These are phyloP conservation scores for Drosophila subpulchrella DNA, from an alignment of 1,140 invertebrate species.

Conservation along the genomic window DNA sequence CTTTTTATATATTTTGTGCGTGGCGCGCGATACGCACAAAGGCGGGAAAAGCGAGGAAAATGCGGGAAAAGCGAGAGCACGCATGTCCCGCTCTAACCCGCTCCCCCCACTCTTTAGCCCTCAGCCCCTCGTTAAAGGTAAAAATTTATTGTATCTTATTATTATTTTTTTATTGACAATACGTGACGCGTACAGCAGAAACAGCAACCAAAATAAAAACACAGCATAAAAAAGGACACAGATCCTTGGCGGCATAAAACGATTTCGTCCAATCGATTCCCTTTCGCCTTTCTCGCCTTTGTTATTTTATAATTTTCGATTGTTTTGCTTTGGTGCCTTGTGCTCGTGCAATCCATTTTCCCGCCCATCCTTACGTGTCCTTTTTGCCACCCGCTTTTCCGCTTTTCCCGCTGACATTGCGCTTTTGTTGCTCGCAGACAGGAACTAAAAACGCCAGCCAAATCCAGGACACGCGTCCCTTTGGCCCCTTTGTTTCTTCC, in stretches of 20 bases:
- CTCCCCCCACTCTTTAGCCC: background rate
- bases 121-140: slow-evolving; percentile 75
- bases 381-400: background rate
- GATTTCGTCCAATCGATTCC: slow-evolving; percentile 71
- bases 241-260: slow-evolving; percentile 72
- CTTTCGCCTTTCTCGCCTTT: slow-evolving; percentile 47
- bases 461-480: slow-evolving; percentile 43
- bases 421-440: slow-evolving; percentile 55
- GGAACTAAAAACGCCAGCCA: slow-evolving; percentile 27
- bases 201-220: slow-evolving; percentile 45
- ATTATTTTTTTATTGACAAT: slow-evolving; percentile 84
- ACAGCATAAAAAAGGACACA: slow-evolving; percentile 33
- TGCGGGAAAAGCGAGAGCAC: slow-evolving; percentile 41
- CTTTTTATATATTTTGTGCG: slow-evolving; percentile 76
- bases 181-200: slow-evolving; percentile 82
- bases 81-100: slow-evolving; percentile 55
- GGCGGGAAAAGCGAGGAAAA: slow-evolving; percentile 31
- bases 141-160: slow-evolving; percentile 84
- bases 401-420: slow-evolving; percentile 61
- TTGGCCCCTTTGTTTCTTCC: slow-evolving; percentile 30
- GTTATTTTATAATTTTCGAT: slow-evolving; percentile 83
- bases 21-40: slow-evolving; percentile 61
- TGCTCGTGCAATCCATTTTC: slow-evolving; percentile 34
- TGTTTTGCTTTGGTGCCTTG: slow-evolving; percentile 72
- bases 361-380: slow-evolving; percentile 3